These are phyloP conservation scores for Tanytarsus gracilentus DNA, from an alignment of 2,888 invertebrate species.

Conservation along the genomic window DNA sequence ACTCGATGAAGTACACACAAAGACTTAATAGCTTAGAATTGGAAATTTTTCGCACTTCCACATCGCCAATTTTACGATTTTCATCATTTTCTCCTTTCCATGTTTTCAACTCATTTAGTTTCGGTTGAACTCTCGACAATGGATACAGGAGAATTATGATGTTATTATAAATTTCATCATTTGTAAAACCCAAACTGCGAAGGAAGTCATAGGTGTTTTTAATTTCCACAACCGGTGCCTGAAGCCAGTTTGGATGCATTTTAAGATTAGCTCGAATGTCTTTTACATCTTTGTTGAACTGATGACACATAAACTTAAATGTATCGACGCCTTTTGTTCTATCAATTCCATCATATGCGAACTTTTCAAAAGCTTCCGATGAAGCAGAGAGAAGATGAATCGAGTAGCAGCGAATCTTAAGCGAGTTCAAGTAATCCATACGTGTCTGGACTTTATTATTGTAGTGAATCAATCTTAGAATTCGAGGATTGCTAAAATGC, in stretches of 20 bases:
- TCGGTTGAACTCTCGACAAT: constrained; percentile 47
- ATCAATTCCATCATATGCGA: constrained; percentile 50
- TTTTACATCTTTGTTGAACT: constrained; percentile 36
- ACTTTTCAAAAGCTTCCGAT: constrained; percentile 42
- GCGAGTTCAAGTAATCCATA: constrained; percentile 45
- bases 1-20: constrained; percentile 62
- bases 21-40: constrained; percentile 53
- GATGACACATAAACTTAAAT: constrained; percentile 40
- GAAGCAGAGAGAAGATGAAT: constrained; percentile 43
- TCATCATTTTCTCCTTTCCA: background rate
- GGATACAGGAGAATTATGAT: constrained; percentile 61
- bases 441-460: constrained; percentile 46
- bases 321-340: constrained; percentile 45
- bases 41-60: constrained; percentile 38
- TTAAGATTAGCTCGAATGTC: constrained; percentile 42
- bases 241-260: constrained; percentile 56
- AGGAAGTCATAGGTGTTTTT: constrained; percentile 52
- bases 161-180: constrained; percentile 50
- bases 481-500: constrained; percentile 51
- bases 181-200: constrained; percentile 44
- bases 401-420: constrained; percentile 46
- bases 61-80: constrained; percentile 31
- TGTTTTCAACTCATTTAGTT: constrained; percentile 35
- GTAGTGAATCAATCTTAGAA: constrained; percentile 46
- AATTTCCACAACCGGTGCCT: constrained; percentile 51